Conservation (phyloP, 2,888 invertebrate genomes). For the Atherix ibis region DNA sequence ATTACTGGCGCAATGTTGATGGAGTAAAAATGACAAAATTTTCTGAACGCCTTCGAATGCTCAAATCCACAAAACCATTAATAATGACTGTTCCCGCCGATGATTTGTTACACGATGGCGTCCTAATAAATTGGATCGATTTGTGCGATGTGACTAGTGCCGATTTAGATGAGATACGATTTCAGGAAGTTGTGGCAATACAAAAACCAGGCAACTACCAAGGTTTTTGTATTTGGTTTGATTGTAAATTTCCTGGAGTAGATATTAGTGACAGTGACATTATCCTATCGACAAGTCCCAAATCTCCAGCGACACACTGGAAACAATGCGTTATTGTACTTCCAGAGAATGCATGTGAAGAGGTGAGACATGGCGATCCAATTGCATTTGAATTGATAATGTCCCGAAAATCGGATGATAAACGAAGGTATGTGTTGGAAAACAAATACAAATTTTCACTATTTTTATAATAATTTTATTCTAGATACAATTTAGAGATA, state of each 20-base stretch:
- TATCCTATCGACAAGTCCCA: slow-evolving; percentile 65
- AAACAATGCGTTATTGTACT: slow-evolving; percentile 80
- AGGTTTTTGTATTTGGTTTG: slow-evolving; percentile 70
- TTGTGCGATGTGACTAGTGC: slow-evolving; percentile 41
- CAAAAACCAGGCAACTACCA: slow-evolving; percentile 42
- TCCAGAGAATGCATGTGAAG: slow-evolving; percentile 43
- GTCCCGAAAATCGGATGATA: slow-evolving; percentile 23
- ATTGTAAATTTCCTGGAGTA: slow-evolving; percentile 53
- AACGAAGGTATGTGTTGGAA: slow-evolving; percentile 17
- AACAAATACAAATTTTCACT: no score
- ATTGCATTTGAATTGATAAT: slow-evolving; percentile 53
- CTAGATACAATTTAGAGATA: slow-evolving; percentile 51
- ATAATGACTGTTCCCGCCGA: slow-evolving; percentile 37
- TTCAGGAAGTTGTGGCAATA: slow-evolving; percentile 42
- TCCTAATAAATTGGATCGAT: slow-evolving; percentile 50
- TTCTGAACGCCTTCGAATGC: slow-evolving; percentile 42
- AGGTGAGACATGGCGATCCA: slow-evolving; percentile 37
- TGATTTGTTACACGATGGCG: slow-evolving; percentile 47
- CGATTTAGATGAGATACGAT: slow-evolving; percentile 43
- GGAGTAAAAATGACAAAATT: slow-evolving; percentile 64
- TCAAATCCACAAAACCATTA: slow-evolving; percentile 50
- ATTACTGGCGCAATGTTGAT: slow-evolving; percentile 63
- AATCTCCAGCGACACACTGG: slow-evolving; percentile 71
- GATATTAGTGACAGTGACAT: slow-evolving; percentile 40
- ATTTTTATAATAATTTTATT: slow-evolving; percentile 5